Evolutionary conservation across 2,797 vertebrate species (phyloP).

Genomic region (Coreius guichenoti): DNA sequence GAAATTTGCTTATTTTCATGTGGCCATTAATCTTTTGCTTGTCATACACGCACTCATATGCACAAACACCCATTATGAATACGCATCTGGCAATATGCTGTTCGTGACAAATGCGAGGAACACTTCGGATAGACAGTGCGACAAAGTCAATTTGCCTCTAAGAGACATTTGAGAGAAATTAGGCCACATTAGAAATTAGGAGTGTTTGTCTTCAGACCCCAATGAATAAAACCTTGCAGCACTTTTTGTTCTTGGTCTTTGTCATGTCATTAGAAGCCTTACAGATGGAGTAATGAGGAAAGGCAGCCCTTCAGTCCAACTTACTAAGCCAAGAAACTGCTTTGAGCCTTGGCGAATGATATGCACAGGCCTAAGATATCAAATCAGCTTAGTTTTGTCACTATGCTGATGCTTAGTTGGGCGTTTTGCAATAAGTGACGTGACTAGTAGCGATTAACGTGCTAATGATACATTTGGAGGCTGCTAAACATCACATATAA

Average conservation of each 20-base stretch:
- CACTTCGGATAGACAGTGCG: conserved; percentile 68
- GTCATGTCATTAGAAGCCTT: conserved; percentile 67
- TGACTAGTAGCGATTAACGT: conserved; percentile 4
- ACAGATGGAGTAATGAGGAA: conserved; percentile 63
- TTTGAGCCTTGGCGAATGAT: conserved; percentile 61
- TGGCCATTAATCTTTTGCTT: conserved; percentile 48
- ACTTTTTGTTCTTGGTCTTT: conserved; percentile 65
- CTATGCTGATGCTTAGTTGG: conserved; percentile 45
- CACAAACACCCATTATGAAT: conserved; percentile 53
- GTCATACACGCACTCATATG: conserved; percentile 27
- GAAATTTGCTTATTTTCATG: conserved; percentile 51
- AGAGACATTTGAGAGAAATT: conserved; percentile 61
- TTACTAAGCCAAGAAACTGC: conserved; percentile 70
- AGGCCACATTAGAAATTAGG: too few relatives aligned
- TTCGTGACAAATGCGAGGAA: conserved; percentile 70
- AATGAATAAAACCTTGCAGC: conserved; percentile 63
- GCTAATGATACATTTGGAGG: conserved; percentile 3
- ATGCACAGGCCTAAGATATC: conserved; percentile 61
- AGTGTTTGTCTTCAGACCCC: conserved; percentile 61
- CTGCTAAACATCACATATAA: conserved; percentile 19
- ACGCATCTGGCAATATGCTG: conserved; percentile 30
- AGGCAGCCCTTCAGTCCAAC: conserved; percentile 60
- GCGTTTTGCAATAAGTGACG: neutral
- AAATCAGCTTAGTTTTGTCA: conserved; percentile 53
- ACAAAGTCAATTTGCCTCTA: conserved; percentile 70